Conservation (phyloP, 1,140 invertebrate species). For the Drosophila sucinea region DNA sequence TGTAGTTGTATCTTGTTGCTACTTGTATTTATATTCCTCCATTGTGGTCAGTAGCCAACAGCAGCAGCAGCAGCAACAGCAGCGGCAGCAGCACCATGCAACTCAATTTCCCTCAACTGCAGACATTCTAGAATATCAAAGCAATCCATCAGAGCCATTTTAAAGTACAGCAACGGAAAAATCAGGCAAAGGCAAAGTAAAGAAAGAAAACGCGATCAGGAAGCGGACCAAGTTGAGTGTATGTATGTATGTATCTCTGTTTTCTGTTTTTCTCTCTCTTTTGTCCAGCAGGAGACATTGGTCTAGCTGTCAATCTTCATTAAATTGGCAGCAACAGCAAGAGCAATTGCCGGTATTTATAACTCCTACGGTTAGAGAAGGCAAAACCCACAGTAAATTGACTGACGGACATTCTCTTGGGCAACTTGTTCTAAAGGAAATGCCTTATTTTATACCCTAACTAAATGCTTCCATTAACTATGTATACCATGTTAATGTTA, state of each 20-base stretch:
- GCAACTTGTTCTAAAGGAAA: slow-evolving; percentile 13
- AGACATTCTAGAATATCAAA: slow-evolving; percentile 24
- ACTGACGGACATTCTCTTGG: background rate
- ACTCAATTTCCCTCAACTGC: slow-evolving; percentile 50
- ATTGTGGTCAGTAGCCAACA: slow-evolving; percentile 39
- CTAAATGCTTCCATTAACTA: background rate
- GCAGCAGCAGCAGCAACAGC: slow-evolving; percentile 20
- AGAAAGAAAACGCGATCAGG: slow-evolving; percentile 40
- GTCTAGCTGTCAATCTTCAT: slow-evolving; percentile 59
- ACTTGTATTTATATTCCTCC: slow-evolving; percentile 34
- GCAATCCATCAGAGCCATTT: slow-evolving; percentile 47
- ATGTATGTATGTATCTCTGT: slow-evolving; percentile 6
- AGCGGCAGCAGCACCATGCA: slow-evolving; percentile 59
- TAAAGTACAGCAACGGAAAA: slow-evolving; percentile 43
- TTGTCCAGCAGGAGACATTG: slow-evolving; percentile 34
- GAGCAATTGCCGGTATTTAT: slow-evolving; percentile 12
- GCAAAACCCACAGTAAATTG: slow-evolving; percentile 1
- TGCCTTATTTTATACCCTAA: slow-evolving; percentile 8
- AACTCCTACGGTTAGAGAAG: slow-evolving; percentile 6
- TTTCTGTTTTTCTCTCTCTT: background rate
- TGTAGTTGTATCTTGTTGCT: slow-evolving; percentile 32
- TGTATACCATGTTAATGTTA: background rate
- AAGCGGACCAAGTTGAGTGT: slow-evolving; percentile 43
- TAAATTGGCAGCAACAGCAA: slow-evolving; percentile 35
- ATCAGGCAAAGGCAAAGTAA: slow-evolving; percentile 20